Conservation (phyloP, 2,888 invertebrate species). For the Ceraclea dissimilis region DNA sequence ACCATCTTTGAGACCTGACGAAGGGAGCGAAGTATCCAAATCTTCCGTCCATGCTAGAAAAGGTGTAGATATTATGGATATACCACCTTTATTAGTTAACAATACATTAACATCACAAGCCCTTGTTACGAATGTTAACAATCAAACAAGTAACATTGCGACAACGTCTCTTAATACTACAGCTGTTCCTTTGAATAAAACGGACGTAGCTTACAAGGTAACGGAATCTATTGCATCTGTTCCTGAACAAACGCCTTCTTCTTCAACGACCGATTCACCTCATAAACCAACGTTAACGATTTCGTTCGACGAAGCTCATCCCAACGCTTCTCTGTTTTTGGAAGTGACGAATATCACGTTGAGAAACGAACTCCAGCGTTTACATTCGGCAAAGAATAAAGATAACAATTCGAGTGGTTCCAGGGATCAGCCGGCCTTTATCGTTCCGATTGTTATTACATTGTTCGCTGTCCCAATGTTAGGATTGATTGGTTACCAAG, state of each 20-base stretch:
- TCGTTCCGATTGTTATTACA: slow-evolving; percentile 67
- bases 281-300: slow-evolving; percentile 1
- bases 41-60: slow-evolving; percentile 17
- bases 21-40: slow-evolving; percentile 1
- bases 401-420: not conserved
- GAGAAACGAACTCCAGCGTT: too few relatives aligned
- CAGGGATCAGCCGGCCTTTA: slow-evolving; percentile 49
- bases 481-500: slow-evolving; percentile 57
- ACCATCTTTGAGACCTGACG: not conserved
- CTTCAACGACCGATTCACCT: not conserved
- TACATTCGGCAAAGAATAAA: not conserved
- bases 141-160: not conserved
- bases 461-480: slow-evolving; percentile 70
- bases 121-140: not conserved
- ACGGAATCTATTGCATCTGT: not conserved
- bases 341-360: not conserved
- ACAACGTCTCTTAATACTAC: not conserved
- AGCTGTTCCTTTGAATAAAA: not conserved
- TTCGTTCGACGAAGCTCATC: slow-evolving; percentile 30
- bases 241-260: not conserved
- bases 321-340: not conserved
- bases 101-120: not conserved
- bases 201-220: not conserved
- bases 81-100: not conserved
- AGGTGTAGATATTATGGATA: slow-evolving; percentile 6